Evolutionary conservation across 2,113 vertebrate genomes (phyloP).

Genomic region (Megaceryle maxima): DNA sequence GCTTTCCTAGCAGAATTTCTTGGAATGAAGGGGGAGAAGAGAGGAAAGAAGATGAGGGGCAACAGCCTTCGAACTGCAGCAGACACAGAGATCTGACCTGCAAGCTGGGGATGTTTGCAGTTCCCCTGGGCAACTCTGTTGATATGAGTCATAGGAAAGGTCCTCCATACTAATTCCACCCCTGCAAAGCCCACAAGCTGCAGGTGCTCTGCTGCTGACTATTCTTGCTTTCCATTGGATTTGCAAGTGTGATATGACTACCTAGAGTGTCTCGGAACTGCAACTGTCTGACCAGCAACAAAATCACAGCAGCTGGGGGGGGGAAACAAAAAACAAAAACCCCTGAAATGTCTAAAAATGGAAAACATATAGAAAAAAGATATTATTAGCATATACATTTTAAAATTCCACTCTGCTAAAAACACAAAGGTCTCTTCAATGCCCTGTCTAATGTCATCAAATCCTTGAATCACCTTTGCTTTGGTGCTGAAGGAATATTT

Average conservation of each 20-base stretch:
- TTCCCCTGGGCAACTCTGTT: not conserved
- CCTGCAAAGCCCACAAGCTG: not conserved
- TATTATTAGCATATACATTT: not conserved
- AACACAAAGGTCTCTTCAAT: not conserved
- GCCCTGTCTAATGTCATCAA: not conserved
- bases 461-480: accelerated
- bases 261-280: not conserved
- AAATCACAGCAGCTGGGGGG: not conserved
- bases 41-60: not conserved
- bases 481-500: not conserved
- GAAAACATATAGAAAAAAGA: not conserved
- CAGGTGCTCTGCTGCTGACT: not conserved
- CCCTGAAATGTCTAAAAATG: not conserved
- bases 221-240: not conserved
- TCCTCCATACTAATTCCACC: not conserved
- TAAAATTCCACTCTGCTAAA: not conserved
- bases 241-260: not conserved
- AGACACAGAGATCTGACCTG: not conserved
- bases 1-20: not conserved
- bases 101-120: not conserved
- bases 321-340: not conserved
- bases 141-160: not conserved
- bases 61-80: not conserved
- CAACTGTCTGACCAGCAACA: not conserved
- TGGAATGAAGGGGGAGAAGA: not conserved